Evolutionary conservation across 1,140 invertebrate species (phyloP), one percentile per base, ranked within the genome.

Genomic region (Palaemon carinicauda): DNA sequence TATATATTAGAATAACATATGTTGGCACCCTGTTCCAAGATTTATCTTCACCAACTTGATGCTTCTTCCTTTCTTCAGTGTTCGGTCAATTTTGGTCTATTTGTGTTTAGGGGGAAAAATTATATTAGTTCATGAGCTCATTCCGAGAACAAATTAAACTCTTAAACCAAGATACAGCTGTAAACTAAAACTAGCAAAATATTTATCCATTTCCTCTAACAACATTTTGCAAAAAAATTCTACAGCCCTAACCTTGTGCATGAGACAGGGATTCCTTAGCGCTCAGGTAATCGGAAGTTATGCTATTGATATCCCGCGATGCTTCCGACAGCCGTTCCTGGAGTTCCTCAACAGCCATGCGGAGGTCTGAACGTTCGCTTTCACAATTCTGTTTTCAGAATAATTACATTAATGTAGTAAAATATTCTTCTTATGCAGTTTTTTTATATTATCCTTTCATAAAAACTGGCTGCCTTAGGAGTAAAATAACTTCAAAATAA

Each of bases 241-340:
- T 74, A 24, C 3, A n/a, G n/a, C n/a, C n/a, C 71, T 33, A 24
- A 86, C 84, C 84, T 60, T 80, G 84, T 14, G 78, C 60, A 80
- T 86, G 84, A n/a, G 10, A 24, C 29, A 73, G 77, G 17, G 77
- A 71, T 12, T 86, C 77, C 69, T 86, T 86, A 24, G 73, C 31
- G 29, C 50, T 17, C 29, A 80, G 4, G 41, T 86, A 86, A 33
- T 86, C 84, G 24, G 84, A 12, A 19, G 84, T 86, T 54, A 86
- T 24, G 17, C 24, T 80, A 56, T 69, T 78, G 27, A 86, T 86
- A 41, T 86, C 84, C 65, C 53, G 21, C 15, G 84, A 80, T 29
- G 84, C 84, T 41, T 86, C 84, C 1, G 77, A 60, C 31, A 86
- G 56, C 19, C 77, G 56, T 15, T 80, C 77, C 65, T 80, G 65